Conservation (phyloP, 2,888 invertebrate species). For the Leucophenga montana region DNA sequence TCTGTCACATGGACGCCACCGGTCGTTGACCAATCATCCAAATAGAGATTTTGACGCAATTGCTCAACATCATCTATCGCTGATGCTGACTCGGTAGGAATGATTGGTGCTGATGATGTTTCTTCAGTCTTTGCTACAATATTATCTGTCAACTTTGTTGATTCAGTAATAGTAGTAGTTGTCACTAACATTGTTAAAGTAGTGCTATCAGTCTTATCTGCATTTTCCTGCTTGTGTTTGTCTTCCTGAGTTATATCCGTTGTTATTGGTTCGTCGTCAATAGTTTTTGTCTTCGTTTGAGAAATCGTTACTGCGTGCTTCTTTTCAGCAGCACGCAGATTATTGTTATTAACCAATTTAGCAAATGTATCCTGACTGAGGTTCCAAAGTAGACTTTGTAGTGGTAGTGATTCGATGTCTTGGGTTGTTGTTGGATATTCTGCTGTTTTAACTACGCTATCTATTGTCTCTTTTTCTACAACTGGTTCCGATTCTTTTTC, state of each 20-base stretch:
- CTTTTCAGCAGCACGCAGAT: slow-evolving; percentile 38
- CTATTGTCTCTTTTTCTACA: slow-evolving; percentile 24
- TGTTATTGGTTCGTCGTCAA: slow-evolving; percentile 13
- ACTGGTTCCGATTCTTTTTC: slow-evolving; percentile 15
- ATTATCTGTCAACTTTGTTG: slow-evolving; percentile 44
- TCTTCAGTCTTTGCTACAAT: slow-evolving; percentile 63
- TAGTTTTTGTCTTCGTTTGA: slow-evolving; percentile 34
- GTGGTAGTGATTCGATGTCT: neutral
- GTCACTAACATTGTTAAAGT: slow-evolving; percentile 55
- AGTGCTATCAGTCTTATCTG: slow-evolving; percentile 63
- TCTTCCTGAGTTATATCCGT: slow-evolving; percentile 55
- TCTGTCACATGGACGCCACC: slow-evolving; percentile 40
- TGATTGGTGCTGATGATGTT: slow-evolving; percentile 55
- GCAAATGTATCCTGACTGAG: slow-evolving; percentile 56
- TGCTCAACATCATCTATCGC: slow-evolving; percentile 46
- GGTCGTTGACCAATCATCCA: slow-evolving; percentile 61
- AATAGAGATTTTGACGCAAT: slow-evolving; percentile 53
- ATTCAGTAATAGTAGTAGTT: slow-evolving; percentile 49
- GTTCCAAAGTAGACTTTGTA: slow-evolving; percentile 47
- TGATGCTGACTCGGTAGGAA: slow-evolving; percentile 51
- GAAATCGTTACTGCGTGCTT: slow-evolving; percentile 37
- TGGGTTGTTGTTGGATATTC: neutral
- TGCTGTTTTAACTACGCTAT: slow-evolving; percentile 17
- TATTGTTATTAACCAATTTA: slow-evolving; percentile 46
- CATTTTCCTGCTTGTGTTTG: slow-evolving; percentile 50